Base-by-base conservation (phyloP, 1,140 invertebrate species). In the Pseudomyrmex dendroicus region DNA sequence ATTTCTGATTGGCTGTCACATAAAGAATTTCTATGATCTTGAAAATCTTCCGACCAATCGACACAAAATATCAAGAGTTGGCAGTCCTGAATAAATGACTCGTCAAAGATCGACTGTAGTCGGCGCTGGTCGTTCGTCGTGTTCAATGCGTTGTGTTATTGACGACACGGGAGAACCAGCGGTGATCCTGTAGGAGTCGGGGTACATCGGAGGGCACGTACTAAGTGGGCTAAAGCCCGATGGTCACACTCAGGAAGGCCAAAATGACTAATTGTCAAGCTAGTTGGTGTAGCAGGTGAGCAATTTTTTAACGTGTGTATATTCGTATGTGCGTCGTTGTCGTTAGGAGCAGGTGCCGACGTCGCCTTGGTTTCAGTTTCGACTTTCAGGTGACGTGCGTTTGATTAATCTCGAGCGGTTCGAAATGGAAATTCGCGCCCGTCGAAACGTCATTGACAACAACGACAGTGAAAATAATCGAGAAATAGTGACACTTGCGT, bases 191-290 rank as follows among this genome's bases (percentile, higher is more conserved):
- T 35, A 5, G 35, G 35, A 35, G 35, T 35, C 35, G 35, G 35
- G 5, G 5, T 35, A 35, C 5, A 7, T 35, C 35, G 35, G 35
- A 35, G 35, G 0, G 5, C 35, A 35, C 35, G 35, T 35, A 35
- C 35, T 35, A 35, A 35, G 7, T 35, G 35, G 35, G 35, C 35
- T 35, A 35, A 35, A 7, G 35, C 35, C 35, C 20, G 54, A 57
- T 54, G 15, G 44, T 8, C 54, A 72, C 86, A 87, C 85, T 87
- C 86, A 84, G 83, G 87, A 22, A 66, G 91, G 89, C 90, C 91
- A 94, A 94, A 94, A 94, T 94, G 93, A 92, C 92, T 91, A 94
- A 92, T 93, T 92, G 90, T 91, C 89, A 90, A 90, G 88, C 87
- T 86, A 83, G 89, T 89, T 91, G 90, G 90, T 91, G 90, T 88